Evolutionary conservation across 2,113 vertebrate species (phyloP).

Genomic region (Platysternon megacephalum): DNA sequence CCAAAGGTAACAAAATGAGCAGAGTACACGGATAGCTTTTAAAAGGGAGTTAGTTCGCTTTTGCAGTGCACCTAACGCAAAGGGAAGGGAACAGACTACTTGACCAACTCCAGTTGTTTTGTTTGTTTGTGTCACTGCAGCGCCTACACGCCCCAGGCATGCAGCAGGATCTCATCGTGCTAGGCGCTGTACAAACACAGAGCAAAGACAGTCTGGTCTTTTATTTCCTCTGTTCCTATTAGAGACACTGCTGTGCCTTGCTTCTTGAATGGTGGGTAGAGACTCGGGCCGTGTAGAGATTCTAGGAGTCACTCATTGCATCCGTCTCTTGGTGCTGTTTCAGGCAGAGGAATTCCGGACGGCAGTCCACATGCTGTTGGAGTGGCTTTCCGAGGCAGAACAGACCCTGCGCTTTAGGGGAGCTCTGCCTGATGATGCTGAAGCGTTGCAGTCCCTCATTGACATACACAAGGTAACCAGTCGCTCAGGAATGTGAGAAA

Average conservation of each 20-base stretch:
- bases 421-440: constrained; percentile 93
- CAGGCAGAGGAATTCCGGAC: constrained; percentile 96
- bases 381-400: constrained; percentile 98
- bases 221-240: not conserved
- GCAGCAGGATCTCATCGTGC: rapidly evolving
- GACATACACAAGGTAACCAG: constrained; percentile 85
- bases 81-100: not conserved
- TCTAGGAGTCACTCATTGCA: not conserved
- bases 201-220: not conserved
- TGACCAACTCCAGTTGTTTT: rapidly evolving
- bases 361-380: constrained; percentile 91
- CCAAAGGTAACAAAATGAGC: too few relatives aligned
- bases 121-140: not conserved
- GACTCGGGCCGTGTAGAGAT: rapidly evolving
- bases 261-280: not conserved
- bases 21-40: not conserved
- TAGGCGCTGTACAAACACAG: not conserved
- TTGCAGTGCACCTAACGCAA: rapidly evolving
- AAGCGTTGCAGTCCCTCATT: constrained; percentile 91
- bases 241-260: not conserved
- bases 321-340: not conserved
- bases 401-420: constrained; percentile 96
- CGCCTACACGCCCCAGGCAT: not conserved
- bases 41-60: not conserved
- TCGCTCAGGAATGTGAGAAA: not conserved